Evolutionary conservation across 1,140 invertebrate species (phyloP).

Genomic region (Zaprionus davidi): DNA sequence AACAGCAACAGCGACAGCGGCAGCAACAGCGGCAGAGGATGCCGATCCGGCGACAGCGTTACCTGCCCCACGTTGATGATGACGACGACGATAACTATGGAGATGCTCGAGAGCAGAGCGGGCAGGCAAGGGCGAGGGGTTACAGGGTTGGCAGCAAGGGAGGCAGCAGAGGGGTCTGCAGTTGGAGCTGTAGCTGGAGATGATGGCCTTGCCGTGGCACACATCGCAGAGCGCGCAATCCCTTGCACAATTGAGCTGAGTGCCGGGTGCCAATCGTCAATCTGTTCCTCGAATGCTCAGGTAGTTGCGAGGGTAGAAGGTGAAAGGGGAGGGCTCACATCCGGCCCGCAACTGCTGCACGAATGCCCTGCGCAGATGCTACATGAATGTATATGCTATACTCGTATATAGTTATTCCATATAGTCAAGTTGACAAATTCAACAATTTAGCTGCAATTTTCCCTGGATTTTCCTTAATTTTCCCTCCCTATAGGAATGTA

Average conservation of each 20-base stretch:
- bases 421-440: too few species aligned
- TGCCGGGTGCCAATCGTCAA: conserved; percentile 45
- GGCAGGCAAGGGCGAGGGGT: too few species aligned
- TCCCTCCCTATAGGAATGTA: too few species aligned
- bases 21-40: conserved; percentile 32
- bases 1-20: conserved; percentile 27
- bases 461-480: too few species aligned
- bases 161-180: neutral
- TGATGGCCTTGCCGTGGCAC: conserved; percentile 57
- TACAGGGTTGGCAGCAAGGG: neutral
- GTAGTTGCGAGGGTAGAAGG: conserved; percentile 3
- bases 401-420: neutral
- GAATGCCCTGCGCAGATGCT: conserved; percentile 9
- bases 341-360: neutral
- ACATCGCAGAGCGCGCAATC: conserved; percentile 56
- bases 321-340: neutral
- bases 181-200: conserved; percentile 14
- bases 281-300: conserved; percentile 31
- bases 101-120: conserved; percentile 21
- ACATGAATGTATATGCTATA: neutral
- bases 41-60: conserved; percentile 26
- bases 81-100: conserved; percentile 9
- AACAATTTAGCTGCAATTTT: too few species aligned
- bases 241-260: conserved; percentile 69
- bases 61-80: conserved; percentile 4